Percentiles rank a stretch among this genome's conserved stretches.
Conservation (phyloP, 2,113 vertebrate species). For the Anarrhichthys ocellatus region DNA sequence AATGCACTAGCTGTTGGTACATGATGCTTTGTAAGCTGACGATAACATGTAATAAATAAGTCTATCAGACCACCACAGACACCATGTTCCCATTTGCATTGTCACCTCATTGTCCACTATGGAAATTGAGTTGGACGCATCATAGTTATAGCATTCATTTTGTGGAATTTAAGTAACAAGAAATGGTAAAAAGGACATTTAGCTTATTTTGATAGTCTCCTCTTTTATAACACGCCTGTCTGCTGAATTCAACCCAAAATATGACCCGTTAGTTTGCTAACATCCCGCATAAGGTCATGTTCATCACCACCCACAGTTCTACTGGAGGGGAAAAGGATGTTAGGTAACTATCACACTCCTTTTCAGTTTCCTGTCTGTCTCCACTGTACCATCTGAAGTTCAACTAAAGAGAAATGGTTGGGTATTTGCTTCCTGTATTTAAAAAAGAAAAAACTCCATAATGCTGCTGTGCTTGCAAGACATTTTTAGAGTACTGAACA, state of each 20-base stretch:
- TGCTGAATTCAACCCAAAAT: conserved; percentile 1
- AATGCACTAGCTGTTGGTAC: background rate
- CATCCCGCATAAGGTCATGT: background rate
- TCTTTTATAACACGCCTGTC: background rate
- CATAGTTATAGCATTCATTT: background rate
- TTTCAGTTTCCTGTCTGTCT: conserved; percentile 31
- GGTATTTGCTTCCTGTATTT: conserved; percentile 2
- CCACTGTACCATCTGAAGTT: background rate
- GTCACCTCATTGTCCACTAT: background rate
- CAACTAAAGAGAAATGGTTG: background rate
- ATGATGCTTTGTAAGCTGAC: background rate
- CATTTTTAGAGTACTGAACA: background rate
- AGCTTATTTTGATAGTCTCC: background rate
- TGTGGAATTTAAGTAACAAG: too few relatives aligned
- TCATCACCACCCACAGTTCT: background rate
- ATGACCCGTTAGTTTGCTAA: background rate
- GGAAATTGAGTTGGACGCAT: background rate
- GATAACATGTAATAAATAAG: background rate
- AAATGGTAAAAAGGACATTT: background rate
- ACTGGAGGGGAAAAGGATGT: background rate
- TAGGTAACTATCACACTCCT: conserved; percentile 16
- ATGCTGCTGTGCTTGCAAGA: background rate
- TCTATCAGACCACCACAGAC: background rate
- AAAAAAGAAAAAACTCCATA: background rate
- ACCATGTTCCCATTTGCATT: background rate